phyloP scores from a whole-genome alignment of 2,113 vertebrate genomes.

The Leucopsar rothschildi region DNA sequence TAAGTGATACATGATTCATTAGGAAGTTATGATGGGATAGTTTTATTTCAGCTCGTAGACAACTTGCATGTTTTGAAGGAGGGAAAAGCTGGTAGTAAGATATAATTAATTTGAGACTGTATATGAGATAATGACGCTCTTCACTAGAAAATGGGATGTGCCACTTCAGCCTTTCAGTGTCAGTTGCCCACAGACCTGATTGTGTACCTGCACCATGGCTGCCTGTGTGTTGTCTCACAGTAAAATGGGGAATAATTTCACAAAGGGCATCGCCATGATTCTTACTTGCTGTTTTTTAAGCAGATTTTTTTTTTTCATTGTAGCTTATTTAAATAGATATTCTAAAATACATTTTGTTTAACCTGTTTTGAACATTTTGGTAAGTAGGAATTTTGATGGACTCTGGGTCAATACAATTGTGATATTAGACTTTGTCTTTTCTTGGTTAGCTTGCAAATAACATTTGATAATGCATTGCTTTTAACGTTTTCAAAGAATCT shows the following conservation, averaged over 20 bases:
- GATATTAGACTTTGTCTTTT: background rate
- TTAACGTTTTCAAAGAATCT: background rate
- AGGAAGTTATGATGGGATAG: background rate
- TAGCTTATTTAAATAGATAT: background rate
- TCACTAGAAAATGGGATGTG: background rate
- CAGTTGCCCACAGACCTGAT: background rate
- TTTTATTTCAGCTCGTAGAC: background rate
- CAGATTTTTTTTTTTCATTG: background rate
- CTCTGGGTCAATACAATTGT: background rate
- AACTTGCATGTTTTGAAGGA: background rate
- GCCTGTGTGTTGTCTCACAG: background rate
- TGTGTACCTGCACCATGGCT: background rate
- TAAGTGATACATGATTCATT: background rate
- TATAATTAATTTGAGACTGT: background rate
- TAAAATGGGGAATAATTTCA: background rate
- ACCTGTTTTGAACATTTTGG: background rate
- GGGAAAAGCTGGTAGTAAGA: background rate
- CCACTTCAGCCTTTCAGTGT: background rate
- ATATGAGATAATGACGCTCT: background rate
- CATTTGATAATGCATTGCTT: background rate
- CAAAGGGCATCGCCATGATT: background rate
- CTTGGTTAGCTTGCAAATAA: background rate
- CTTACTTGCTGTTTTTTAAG: background rate
- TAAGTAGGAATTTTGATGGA: background rate
- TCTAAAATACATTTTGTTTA: background rate